Evolutionary conservation across 1,140 invertebrate species (phyloP), one percentile per base, ranked within the genome.

Genomic region (Potamilus streckersoni): DNA sequence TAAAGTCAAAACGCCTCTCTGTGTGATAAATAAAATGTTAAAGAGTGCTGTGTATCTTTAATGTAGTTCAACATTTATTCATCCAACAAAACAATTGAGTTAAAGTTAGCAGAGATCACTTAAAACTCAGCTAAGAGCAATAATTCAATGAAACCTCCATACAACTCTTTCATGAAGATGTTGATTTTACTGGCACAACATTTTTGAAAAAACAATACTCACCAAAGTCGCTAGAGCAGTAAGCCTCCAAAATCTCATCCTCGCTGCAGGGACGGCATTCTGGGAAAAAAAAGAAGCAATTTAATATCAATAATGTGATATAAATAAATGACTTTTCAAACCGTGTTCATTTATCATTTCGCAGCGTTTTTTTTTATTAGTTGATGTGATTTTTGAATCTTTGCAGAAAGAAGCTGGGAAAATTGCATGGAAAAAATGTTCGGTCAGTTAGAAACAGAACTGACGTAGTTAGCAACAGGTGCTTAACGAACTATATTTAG

Each of bases 171-270:
- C 2, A 31, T 31, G 27, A 31, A 4, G 27, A 31, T 1, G 27
- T 2, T 31, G 27, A 31, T 31, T 31, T 31, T 31, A 31, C 27
- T 4, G 3, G 62, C 20, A 20, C 19, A 27, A 67, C 19, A 49
- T 55, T 56, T 8, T 27, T 23, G 58, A 49, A 15, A 49, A 72
- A 59, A 74, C 55, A n/a, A 61, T 60, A 72, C 88, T 87, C 93
- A 94, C 93, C 94, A 82, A 95, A 91, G 89, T 96, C 95, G 81
- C 94, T 95, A 19, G 93, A 93, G 86, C 95, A 96, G 84, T 94
- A 96, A 13, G 94, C 93, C 58, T 93, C 92, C 19, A 95, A 92
- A 63, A 95, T 83, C 88, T 96, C 94, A 8, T 94, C 92, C 63
- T 93, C 92, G 1, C 92, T 92, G 84, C 95, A 96, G 0, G 95